A percentile compares a stretch with the other conserved stretches of the same genome.
These are phyloP conservation scores for Rhinichthys osculus DNA, from an alignment of 2,797 vertebrate genomes.

Conservation along the genomic window DNA sequence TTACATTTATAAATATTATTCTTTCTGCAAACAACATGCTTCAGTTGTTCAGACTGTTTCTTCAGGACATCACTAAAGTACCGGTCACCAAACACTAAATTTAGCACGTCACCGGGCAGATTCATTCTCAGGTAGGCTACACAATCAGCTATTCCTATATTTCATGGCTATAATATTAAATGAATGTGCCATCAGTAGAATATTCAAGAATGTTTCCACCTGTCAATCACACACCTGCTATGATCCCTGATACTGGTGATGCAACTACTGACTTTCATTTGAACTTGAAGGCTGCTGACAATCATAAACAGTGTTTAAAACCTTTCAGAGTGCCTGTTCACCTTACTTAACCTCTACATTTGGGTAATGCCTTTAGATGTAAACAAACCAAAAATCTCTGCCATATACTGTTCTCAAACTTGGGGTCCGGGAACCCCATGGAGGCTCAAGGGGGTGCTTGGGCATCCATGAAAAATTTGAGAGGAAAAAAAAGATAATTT, in stretches of 20 bases:
- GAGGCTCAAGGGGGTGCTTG: neutral
- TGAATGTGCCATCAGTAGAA: neutral
- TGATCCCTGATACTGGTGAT: neutral
- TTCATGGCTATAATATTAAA: neutral
- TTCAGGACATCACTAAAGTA: slow-evolving; percentile 43
- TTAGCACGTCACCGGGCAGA: slow-evolving; percentile 63
- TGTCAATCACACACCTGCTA: neutral
- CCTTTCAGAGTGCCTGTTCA: neutral
- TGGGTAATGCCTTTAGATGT: neutral
- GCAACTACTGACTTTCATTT: neutral
- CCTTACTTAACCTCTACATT: neutral
- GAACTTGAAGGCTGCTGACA: neutral
- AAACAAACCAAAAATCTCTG: neutral
- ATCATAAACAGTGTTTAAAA: neutral
- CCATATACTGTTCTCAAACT: neutral
- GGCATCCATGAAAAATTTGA: neutral
- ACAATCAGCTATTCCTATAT: neutral
- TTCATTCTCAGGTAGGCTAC: slow-evolving; percentile 5
- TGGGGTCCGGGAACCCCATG: neutral
- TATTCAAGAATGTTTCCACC: neutral
- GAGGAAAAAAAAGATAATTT: neutral
- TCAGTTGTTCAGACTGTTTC: neutral
- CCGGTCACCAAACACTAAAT: slow-evolving; percentile 67
- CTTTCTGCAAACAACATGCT: neutral
- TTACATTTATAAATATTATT: neutral